phyloP scores from a whole-genome alignment of 2,888 invertebrate genomes.

The Crematogaster levior region DNA sequence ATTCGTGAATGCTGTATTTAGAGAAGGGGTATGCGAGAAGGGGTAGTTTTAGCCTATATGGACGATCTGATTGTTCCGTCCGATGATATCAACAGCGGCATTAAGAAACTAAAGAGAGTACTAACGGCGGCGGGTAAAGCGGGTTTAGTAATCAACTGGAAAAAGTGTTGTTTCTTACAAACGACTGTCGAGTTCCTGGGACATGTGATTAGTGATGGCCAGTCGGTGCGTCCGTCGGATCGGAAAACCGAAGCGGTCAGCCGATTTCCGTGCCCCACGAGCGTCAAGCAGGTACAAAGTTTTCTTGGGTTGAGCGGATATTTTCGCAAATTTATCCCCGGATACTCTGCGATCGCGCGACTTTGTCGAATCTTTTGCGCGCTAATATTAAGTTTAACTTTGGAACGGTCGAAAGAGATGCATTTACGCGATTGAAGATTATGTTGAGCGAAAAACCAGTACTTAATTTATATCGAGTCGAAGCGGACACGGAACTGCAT shows the following conservation, averaged over 20 bases:
- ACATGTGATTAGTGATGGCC: slow-evolving; percentile 8
- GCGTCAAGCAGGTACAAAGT: background rate
- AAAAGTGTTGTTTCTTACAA: slow-evolving; percentile 33
- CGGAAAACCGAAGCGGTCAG: slow-evolving; percentile 61
- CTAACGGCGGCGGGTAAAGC: background rate
- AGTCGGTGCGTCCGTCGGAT: slow-evolving; percentile 22
- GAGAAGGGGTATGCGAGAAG: too few relatives aligned
- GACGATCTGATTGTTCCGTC: slow-evolving; percentile 31
- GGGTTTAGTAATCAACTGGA: slow-evolving; percentile 34
- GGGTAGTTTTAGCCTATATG: background rate
- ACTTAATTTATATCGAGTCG: background rate
- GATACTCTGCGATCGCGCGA: slow-evolving; percentile 69
- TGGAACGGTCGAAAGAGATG: background rate
- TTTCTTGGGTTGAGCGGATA: slow-evolving; percentile 68
- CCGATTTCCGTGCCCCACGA: slow-evolving; percentile 55
- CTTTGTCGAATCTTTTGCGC: slow-evolving; percentile 53
- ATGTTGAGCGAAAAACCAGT: background rate
- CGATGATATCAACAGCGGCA: background rate
- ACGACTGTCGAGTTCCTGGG: slow-evolving; percentile 13
- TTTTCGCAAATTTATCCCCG: slow-evolving; percentile 66
- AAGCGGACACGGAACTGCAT: slow-evolving; percentile 18
- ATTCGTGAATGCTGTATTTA: too few relatives aligned
- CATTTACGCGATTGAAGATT: background rate
- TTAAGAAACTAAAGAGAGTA: background rate
- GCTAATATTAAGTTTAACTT: background rate